These are phyloP conservation scores for Catocala nupta DNA, from an alignment of 2,888 invertebrate genomes.

Conservation along the genomic window DNA sequence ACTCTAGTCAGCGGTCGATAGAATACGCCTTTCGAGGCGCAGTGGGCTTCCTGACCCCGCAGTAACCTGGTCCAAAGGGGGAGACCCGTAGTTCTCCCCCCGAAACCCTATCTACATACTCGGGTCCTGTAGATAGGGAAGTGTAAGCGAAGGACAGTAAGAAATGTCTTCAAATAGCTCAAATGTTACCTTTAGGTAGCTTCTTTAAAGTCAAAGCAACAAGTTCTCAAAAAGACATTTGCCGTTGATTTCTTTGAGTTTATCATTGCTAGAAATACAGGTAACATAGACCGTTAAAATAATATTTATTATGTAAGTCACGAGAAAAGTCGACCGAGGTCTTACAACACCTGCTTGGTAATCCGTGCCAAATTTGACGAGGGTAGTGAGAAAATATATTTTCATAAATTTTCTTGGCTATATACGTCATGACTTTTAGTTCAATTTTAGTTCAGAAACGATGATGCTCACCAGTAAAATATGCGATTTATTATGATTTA, in stretches of 20 bases:
- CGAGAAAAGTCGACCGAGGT: neutral
- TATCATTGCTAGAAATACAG: neutral
- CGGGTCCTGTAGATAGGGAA: too few relatives aligned
- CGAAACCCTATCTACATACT: too few relatives aligned
- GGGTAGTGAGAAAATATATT: neutral
- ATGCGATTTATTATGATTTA: too few relatives aligned
- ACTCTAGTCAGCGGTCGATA: too few relatives aligned
- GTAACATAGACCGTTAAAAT: neutral
- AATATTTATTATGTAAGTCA: neutral
- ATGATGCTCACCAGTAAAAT: neutral
- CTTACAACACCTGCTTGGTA: neutral
- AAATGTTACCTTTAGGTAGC: too few relatives aligned
- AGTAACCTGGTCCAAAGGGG: too few relatives aligned
- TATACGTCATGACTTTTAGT: neutral
- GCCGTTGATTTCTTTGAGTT: neutral
- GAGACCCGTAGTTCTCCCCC: too few relatives aligned
- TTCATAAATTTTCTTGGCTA: neutral
- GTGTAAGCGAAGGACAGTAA: too few relatives aligned
- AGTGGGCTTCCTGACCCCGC: too few relatives aligned
- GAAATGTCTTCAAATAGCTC: too few relatives aligned
- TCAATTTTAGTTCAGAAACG: neutral
- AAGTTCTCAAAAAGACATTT: neutral
- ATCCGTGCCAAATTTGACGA: neutral
- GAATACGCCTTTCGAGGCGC: too few relatives aligned
- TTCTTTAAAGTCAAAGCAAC: too few relatives aligned